phyloP scores from a whole-genome alignment of 2,797 vertebrate species.

The Tragopan temminckii region DNA sequence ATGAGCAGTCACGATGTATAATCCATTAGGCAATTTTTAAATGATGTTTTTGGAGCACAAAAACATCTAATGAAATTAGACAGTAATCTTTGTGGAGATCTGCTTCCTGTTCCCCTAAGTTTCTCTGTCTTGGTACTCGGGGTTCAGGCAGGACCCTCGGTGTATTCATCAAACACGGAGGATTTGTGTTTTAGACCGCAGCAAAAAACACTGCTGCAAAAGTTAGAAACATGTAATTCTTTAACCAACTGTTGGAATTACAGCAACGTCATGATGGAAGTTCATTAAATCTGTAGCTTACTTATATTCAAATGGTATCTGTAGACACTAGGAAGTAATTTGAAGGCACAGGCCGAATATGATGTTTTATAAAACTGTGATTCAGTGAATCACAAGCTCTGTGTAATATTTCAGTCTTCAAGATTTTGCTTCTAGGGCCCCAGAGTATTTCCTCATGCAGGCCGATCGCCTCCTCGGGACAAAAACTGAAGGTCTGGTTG shows the following conservation, averaged over 20 bases:
- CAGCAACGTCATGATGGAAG: not conserved
- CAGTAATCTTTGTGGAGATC: not conserved
- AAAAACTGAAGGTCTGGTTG: constrained; percentile 31
- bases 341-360: not conserved
- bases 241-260: not conserved
- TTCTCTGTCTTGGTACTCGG: not conserved
- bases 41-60: not conserved
- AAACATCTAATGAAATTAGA: not conserved
- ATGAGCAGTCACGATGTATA: not conserved
- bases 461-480: not conserved
- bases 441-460: not conserved
- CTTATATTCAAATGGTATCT: not conserved
- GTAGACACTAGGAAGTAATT: not conserved
- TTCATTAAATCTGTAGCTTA: not conserved
- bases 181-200: not conserved
- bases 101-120: not conserved
- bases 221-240: not conserved
- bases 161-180: not conserved
- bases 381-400: not conserved
- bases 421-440: not conserved
- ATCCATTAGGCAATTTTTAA: not conserved
- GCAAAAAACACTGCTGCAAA: not conserved
- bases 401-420: not conserved
- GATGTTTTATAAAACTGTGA: not conserved
- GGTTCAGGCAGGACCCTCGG: not conserved